Conservation (phyloP, 2,113 vertebrate species). For the Alligator mississippiensis region DNA sequence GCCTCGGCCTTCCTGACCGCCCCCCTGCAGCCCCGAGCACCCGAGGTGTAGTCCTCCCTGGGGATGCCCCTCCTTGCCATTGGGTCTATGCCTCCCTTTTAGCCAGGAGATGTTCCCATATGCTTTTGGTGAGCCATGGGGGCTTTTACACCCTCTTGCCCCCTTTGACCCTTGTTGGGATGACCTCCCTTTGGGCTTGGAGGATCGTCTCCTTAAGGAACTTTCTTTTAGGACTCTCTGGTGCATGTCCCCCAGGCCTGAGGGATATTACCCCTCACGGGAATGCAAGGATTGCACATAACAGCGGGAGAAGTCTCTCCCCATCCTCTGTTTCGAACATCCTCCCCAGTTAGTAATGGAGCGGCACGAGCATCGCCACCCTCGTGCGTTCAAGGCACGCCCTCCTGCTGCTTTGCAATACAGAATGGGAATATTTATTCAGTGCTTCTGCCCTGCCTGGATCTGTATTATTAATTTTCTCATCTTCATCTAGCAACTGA, state of each 20-base stretch:
- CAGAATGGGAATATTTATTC: conserved; percentile 64
- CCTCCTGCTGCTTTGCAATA: conserved; percentile 61
- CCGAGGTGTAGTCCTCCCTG: no score
- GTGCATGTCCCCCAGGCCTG: conserved; percentile 58
- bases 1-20: no score
- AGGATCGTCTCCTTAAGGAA: no score
- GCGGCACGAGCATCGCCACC: conserved; percentile 71
- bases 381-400: conserved; percentile 65
- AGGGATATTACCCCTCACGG: conserved; percentile 64
- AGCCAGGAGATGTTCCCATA: conserved; percentile 52
- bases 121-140: conserved; percentile 63
- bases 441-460: conserved; percentile 49
- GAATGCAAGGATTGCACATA: no score
- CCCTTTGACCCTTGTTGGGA: background rate
- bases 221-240: conserved; percentile 66
- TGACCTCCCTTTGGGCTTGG: no score
- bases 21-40: no score
- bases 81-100: no score
- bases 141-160: conserved; percentile 70
- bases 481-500: conserved; percentile 28
- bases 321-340: conserved; percentile 27
- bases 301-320: conserved; percentile 63
- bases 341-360: conserved; percentile 68
- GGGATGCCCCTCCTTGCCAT: no score
- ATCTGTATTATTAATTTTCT: conserved; percentile 50